Percentiles rank a stretch among this genome's conserved stretches.
These are phyloP conservation scores for Tringa solitaria DNA, from an alignment of 2,113 vertebrate species.

Conservation along the genomic window DNA sequence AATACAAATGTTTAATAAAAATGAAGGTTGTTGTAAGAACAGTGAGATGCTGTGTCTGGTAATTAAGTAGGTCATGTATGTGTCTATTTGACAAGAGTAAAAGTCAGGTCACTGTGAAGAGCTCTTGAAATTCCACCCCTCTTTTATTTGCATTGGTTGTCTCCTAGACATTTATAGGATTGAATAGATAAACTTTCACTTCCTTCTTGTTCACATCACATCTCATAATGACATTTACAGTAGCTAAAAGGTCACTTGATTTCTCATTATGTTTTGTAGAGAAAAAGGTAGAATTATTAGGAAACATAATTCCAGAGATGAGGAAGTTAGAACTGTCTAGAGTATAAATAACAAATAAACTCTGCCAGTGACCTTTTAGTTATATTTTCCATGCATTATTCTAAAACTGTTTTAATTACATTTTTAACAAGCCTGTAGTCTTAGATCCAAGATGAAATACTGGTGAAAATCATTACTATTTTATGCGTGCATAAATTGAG, in stretches of 20 bases:
- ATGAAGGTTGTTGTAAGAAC: not conserved
- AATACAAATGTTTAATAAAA: not conserved
- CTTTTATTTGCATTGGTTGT: not conserved
- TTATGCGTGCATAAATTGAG: not conserved
- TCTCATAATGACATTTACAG: constrained; percentile 45
- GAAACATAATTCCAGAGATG: not conserved
- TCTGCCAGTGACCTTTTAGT: not conserved
- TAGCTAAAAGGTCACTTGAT: constrained; percentile 34
- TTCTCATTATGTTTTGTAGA: not conserved
- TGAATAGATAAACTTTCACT: not conserved
- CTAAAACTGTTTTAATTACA: not conserved
- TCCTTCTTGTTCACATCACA: constrained; percentile 10
- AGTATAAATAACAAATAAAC: constrained; percentile 16
- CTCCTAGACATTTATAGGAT: not conserved
- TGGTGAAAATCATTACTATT: not conserved
- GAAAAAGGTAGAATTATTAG: not conserved
- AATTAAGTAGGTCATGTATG: not conserved
- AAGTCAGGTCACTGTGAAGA: not conserved
- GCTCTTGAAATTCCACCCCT: not conserved
- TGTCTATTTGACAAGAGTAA: not conserved
- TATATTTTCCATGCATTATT: not conserved
- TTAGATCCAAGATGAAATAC: not conserved
- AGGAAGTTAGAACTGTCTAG: not conserved
- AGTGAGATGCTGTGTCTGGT: not conserved
- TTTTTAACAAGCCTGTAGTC: not conserved